phyloP scores from a whole-genome alignment of 2,888 invertebrate species.

The Caenorhabditis imperialis region DNA sequence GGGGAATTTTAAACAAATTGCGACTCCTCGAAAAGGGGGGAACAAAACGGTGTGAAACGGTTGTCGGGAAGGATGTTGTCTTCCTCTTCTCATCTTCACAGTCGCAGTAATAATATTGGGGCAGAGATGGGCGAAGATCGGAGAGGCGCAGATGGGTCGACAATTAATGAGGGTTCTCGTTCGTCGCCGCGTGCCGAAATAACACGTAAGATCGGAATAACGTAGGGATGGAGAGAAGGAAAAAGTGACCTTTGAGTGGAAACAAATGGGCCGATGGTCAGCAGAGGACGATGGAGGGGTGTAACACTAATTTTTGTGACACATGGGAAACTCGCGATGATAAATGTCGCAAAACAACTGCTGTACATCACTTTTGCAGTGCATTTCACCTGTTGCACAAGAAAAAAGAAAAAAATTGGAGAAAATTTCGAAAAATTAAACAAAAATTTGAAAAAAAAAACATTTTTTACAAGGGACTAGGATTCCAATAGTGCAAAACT shows the following conservation, averaged over 20 bases:
- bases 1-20: conserved; percentile 42
- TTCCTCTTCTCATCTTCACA: not conserved
- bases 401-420: not conserved
- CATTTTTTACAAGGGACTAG: too few relatives aligned
- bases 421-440: too few relatives aligned
- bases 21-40: conserved; percentile 17
- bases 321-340: conserved; percentile 36
- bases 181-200: conserved; percentile 14
- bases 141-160: conserved; percentile 25
- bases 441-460: too few relatives aligned
- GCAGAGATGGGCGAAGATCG: conserved; percentile 10
- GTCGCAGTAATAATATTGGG: conserved; percentile 42
- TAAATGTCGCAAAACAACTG: conserved; percentile 48
- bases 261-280: conserved; percentile 42
- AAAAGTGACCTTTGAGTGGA: conserved; percentile 47
- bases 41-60: conserved; percentile 20
- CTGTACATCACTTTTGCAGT: conserved; percentile 12
- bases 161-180: conserved; percentile 30
- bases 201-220: conserved; percentile 18
- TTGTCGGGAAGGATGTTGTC: conserved; percentile 1
- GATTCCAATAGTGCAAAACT: too few relatives aligned
- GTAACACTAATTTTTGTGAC: conserved; percentile 44
- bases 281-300: conserved; percentile 10
- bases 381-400: too few relatives aligned
- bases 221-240: conserved; percentile 17